Conservation (phyloP, 1,140 invertebrate species). For the Meloidogyne hapla region DNA sequence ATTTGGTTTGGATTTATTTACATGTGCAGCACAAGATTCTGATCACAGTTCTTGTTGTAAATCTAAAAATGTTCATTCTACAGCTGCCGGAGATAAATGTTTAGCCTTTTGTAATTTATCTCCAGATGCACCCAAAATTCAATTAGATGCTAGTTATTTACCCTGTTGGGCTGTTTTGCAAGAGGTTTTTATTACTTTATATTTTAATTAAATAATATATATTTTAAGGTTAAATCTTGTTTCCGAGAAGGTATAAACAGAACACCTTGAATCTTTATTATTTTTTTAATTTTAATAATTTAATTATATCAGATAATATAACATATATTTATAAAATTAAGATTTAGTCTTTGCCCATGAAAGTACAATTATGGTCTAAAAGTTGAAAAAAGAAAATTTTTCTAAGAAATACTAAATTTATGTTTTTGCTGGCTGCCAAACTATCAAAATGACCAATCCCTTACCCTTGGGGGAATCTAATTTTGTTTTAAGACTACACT, state of each 20-base stretch:
- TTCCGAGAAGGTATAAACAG: constrained; percentile 17
- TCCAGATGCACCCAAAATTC: neutral
- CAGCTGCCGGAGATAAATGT: constrained; percentile 42
- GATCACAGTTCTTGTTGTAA: constrained; percentile 39
- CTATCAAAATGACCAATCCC: no score
- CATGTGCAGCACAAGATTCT: constrained; percentile 47
- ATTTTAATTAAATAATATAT: neutral
- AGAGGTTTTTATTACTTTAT: neutral
- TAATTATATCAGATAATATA: neutral
- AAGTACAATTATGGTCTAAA: no score
- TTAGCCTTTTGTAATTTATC: constrained; percentile 47
- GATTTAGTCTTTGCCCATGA: no score
- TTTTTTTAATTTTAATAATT: neutral
- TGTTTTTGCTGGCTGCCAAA: no score
- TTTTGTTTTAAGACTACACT: neutral
- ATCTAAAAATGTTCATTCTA: constrained; percentile 5
- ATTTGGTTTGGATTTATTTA: constrained; percentile 40
- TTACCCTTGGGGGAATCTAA: neutral
- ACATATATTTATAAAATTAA: neutral
- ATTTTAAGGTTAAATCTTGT: constrained; percentile 14
- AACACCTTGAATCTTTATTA: neutral
- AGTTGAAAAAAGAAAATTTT: no score
- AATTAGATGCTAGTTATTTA: constrained; percentile 18
- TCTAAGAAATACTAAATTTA: no score
- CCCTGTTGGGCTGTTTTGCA: constrained; percentile 13